Conservation (phyloP, 2,113 vertebrate species). For the Chaenogobius annularis region DNA sequence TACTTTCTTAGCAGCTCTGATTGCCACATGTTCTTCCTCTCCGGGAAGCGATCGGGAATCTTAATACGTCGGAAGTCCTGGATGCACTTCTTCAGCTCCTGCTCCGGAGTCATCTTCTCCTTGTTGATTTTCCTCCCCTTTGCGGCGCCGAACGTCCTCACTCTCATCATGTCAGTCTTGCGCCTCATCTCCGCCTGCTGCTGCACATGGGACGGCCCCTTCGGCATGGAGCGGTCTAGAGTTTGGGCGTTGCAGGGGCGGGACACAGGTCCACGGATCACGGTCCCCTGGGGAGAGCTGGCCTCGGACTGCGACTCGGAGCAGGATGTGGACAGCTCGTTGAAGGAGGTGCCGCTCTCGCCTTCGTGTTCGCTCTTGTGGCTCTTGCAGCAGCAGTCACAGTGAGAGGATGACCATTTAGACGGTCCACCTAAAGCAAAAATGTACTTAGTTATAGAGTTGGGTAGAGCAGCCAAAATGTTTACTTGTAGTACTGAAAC, state of each 20-base stretch:
- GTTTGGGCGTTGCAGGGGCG: constrained; percentile 91
- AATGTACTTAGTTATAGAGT: constrained; percentile 9
- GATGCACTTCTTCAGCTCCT: constrained; percentile 97
- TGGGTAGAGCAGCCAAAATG: too few relatives aligned
- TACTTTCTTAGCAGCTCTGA: constrained; percentile 96
- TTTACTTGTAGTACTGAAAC: too few relatives aligned
- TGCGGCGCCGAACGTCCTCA: constrained; percentile 86
- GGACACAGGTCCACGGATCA: constrained; percentile 88
- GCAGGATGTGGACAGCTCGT: constrained; percentile 96
- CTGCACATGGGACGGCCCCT: constrained; percentile 83
- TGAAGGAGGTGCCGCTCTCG: constrained; percentile 95
- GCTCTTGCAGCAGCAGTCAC: constrained; percentile 97
- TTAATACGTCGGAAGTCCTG: constrained; percentile 97
- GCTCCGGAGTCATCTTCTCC: constrained; percentile 95
- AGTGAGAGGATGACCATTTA: constrained; percentile 88
- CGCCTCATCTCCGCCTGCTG: constrained; percentile 89
- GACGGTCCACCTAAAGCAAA: constrained; percentile 83
- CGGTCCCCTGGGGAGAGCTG: constrained; percentile 94
- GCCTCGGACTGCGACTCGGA: constrained; percentile 97
- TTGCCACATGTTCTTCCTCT: constrained; percentile 96
- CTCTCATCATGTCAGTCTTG: constrained; percentile 93
- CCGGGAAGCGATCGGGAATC: constrained; percentile 93
- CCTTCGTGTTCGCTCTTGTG: constrained; percentile 92
- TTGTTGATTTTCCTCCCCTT: constrained; percentile 91
- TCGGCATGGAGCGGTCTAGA: constrained; percentile 88